These are phyloP conservation scores for Exaiptasia diaphana DNA, from an alignment of 64 coral and sea anemone species.

Conservation along the genomic window DNA sequence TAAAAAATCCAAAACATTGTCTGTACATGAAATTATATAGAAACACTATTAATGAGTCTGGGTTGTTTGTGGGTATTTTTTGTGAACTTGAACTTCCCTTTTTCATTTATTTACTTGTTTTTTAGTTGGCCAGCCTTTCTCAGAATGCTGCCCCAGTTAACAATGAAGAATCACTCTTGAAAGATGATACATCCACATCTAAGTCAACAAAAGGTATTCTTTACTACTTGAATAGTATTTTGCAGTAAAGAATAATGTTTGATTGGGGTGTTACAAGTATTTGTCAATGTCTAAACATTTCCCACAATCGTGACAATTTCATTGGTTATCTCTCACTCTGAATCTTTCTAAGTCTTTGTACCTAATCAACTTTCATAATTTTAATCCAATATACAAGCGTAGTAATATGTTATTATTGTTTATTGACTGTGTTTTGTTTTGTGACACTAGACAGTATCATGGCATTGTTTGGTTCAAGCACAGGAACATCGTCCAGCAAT, in stretches of 20 bases:
- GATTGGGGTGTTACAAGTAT: too few species aligned
- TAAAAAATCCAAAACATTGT: too few species aligned
- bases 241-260: neutral
- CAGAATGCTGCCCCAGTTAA: neutral
- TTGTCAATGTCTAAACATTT: too few species aligned
- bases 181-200: slow-evolving; percentile 43
- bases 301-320: too few species aligned
- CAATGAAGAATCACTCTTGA: slow-evolving; percentile 57
- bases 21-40: too few species aligned
- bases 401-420: too few species aligned
- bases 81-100: too few species aligned
- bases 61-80: too few species aligned
- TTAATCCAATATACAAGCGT: too few species aligned
- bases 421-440: too few species aligned
- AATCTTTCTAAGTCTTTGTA: neutral
- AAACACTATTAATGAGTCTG: too few species aligned
- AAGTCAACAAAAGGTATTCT: slow-evolving; percentile 60
- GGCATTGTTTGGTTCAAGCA: slow-evolving; percentile 24
- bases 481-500: neutral
- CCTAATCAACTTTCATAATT: neutral
- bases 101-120: neutral
- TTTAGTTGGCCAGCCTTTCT: slow-evolving; percentile 1
- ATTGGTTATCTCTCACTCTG: neutral
- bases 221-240: neutral
- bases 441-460: slow-evolving; percentile 74